Base-by-base conservation (phyloP, 2,113 vertebrate species). In the Aramus guarauna region DNA sequence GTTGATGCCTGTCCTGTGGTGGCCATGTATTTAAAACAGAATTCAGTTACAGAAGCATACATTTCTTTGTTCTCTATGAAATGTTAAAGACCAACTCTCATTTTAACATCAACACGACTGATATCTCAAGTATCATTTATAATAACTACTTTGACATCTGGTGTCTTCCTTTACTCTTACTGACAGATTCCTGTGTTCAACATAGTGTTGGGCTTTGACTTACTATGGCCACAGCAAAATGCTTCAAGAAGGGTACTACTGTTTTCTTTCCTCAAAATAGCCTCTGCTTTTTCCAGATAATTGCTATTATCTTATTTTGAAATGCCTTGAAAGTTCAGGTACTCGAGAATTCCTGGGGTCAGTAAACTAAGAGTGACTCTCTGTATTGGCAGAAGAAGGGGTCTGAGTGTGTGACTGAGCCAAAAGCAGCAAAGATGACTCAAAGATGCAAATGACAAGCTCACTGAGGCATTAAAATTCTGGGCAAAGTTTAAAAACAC, bases 11-110 rank as follows among this genome's bases (percentile, higher is more conserved):
- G 5, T 29, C 21, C n/a, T 67, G 47, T 2, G 1, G 7, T 23
- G 37, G 20, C 20, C 50, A 37, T 0, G 4, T 24, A 50, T 71
- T 77, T 71, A 30, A 50, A 55, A 27, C 26, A 63, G 21, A 74
- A 81, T 67, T 82, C 68, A 27, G 22, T 41, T 75, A 64, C 62
- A 64, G 32, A 95, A 63, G 43, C 32, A 50, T 8, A 15, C 10
- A 55, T 45, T 66, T 22, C 56, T 75, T 92, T 91, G 48, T 83
- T 83, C 66, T 73, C 84, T 50, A 76, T 96, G 56, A 90, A 92
- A 92, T 60, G 23, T 72, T 95, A 88, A 92, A 90, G 66, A 56
- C 26, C 16, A 60, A 20, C 36, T 63, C 53, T 64, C 85, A 79
- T 92, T 90, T 95, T 85, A 93, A 88, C 43, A 78, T 24, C 62